phyloP scores from a whole-genome alignment of 1,140 invertebrate species.

The Papilio polytes region DNA sequence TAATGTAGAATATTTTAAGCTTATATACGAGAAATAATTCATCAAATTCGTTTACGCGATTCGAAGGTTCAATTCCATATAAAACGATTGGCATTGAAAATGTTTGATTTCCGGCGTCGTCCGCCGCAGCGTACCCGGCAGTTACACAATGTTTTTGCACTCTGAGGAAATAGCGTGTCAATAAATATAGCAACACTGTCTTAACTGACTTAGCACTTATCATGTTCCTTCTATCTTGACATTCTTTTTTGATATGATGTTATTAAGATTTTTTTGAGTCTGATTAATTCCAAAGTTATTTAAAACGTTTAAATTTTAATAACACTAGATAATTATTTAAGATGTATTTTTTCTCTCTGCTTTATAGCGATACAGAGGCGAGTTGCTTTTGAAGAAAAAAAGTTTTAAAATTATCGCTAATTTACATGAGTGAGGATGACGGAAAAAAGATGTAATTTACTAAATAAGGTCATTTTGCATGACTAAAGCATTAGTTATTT shows the following conservation, averaged over 20 bases:
- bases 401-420: too few relatives aligned
- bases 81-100: slow-evolving; percentile 39
- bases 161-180: slow-evolving; percentile 33
- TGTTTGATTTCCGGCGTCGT: slow-evolving; percentile 35
- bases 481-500: neutral
- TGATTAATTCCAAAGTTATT: neutral
- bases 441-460: neutral
- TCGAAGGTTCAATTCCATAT: slow-evolving; percentile 38
- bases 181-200: slow-evolving; percentile 36
- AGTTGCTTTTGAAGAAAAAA: too few relatives aligned
- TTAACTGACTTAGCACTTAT: slow-evolving; percentile 18
- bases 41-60: neutral
- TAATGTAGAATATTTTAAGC: neutral
- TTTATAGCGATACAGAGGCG: too few relatives aligned
- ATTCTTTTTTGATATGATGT: neutral
- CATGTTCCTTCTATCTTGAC: neutral
- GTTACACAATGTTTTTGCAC: slow-evolving; percentile 36
- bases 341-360: too few relatives aligned
- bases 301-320: neutral
- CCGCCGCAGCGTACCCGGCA: slow-evolving; percentile 22
- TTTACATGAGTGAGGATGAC: neutral
- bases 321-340: too few relatives aligned
- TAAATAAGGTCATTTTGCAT: neutral
- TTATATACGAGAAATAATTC: neutral
- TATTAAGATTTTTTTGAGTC: neutral